Evolutionary conservation across 2,113 vertebrate species (phyloP).

Genomic region (Dicrurus megarhynchus): DNA sequence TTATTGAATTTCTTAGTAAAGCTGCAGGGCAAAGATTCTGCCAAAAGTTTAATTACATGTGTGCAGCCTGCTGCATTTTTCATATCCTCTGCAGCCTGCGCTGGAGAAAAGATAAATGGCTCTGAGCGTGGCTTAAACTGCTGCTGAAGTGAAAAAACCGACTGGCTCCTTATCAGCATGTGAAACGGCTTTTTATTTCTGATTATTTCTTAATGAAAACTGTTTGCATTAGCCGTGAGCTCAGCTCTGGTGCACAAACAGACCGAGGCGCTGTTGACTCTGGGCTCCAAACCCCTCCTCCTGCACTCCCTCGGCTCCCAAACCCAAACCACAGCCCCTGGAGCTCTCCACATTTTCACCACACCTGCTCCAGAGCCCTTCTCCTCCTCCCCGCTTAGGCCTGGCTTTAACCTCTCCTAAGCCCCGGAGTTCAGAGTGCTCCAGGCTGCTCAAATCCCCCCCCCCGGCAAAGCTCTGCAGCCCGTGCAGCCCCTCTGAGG

Average conservation of each 20-base stretch:
- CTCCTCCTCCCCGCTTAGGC: not conserved
- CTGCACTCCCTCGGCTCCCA: not conserved
- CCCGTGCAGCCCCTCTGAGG: not conserved
- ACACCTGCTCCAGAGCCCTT: not conserved
- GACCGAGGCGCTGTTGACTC: not conserved
- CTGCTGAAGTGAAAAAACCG: not conserved
- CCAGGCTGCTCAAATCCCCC: not conserved
- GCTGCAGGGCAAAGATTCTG: slow-evolving; percentile 58
- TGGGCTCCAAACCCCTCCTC: not conserved
- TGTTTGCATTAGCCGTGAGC: slow-evolving; percentile 12
- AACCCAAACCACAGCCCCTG: fast-evolving
- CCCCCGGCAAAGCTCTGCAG: fast-evolving
- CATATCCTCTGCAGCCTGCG: slow-evolving; percentile 18
- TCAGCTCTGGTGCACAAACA: not conserved
- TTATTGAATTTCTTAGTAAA: slow-evolving; percentile 59
- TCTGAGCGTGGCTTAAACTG: not conserved
- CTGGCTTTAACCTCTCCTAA: not conserved
- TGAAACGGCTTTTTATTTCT: slow-evolving; percentile 53
- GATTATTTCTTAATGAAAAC: slow-evolving; percentile 60
- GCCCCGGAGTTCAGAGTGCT: fast-evolving
- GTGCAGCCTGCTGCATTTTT: slow-evolving; percentile 39
- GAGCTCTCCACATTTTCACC: not conserved
- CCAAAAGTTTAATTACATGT: slow-evolving; percentile 62
- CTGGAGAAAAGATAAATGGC: slow-evolving; percentile 21
- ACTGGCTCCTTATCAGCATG: not conserved